phyloP scores from a whole-genome alignment of 2,797 vertebrate species.

The Mormyrus proboscirostris region DNA sequence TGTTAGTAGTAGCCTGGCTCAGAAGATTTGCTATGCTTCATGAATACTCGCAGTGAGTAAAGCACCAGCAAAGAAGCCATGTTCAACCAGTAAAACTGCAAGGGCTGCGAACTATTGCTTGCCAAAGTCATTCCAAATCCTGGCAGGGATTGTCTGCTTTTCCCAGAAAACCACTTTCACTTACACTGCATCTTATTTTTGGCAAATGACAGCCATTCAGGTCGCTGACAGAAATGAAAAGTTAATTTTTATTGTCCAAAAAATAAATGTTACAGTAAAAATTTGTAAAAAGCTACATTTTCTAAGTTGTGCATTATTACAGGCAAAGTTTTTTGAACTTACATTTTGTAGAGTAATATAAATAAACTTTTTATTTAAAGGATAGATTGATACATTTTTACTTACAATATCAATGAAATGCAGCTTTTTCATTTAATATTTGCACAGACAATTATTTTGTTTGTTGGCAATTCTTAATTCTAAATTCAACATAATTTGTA shows the following conservation, averaged over 20 bases:
- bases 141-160: neutral
- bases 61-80: neutral
- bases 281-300: neutral
- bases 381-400: neutral
- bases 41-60: neutral
- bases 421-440: neutral
- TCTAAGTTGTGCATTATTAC: neutral
- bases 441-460: neutral
- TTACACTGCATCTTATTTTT: neutral
- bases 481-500: neutral
- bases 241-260: neutral
- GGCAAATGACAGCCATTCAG: neutral
- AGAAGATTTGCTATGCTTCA: neutral
- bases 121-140: neutral
- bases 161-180: neutral
- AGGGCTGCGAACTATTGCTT: neutral
- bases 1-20: neutral
- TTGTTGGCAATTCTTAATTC: neutral
- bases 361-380: neutral
- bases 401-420: neutral
- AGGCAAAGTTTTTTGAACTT: neutral
- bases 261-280: neutral
- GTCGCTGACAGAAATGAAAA: neutral
- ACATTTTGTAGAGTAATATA: neutral
- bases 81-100: neutral